Percentiles rank a stretch among this genome's conserved stretches.
Conservation (phyloP, 2,113 vertebrate genomes). For the Emydura subglobosa region DNA sequence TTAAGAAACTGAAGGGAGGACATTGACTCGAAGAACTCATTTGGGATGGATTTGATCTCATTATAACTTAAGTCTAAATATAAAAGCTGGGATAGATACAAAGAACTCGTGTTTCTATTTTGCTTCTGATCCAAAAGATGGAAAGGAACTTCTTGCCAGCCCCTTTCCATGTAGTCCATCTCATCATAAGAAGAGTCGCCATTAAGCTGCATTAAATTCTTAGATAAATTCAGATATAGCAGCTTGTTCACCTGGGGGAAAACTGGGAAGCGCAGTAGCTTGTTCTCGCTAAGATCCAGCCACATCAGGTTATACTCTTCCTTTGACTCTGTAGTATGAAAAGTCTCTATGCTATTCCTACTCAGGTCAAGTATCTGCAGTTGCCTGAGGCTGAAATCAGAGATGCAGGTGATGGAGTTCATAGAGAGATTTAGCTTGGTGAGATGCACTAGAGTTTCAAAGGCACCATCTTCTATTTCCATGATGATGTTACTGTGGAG, state of each 20-base stretch:
- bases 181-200: slow-evolving; percentile 55
- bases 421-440: slow-evolving; percentile 90
- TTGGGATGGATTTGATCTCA: slow-evolving; percentile 84
- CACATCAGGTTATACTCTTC: slow-evolving; percentile 78
- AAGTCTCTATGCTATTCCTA: slow-evolving; percentile 92
- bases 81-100: slow-evolving; percentile 74
- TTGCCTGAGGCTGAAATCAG: slow-evolving; percentile 89
- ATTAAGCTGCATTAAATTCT: slow-evolving; percentile 86
- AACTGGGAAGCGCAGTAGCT: slow-evolving; percentile 86
- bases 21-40: slow-evolving; percentile 84
- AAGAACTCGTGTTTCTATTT: slow-evolving; percentile 54
- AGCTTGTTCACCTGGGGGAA: slow-evolving; percentile 85
- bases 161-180: slow-evolving; percentile 45
- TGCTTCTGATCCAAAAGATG: slow-evolving; percentile 32
- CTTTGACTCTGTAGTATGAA: slow-evolving; percentile 77
- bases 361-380: slow-evolving; percentile 90
- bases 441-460: slow-evolving; percentile 84
- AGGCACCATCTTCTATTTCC: slow-evolving; percentile 94
- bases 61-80: slow-evolving; percentile 95
- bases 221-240: slow-evolving; percentile 87
- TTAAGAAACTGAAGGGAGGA: slow-evolving; percentile 86
- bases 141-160: slow-evolving; percentile 56
- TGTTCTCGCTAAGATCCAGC: slow-evolving; percentile 93
- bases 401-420: slow-evolving; percentile 96
- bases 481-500: slow-evolving; percentile 95